A percentile compares a stretch with the other conserved stretches of the same genome.
These are phyloP conservation scores for Diadophis punctatus DNA, from an alignment of 2,113 vertebrate genomes.

Conservation along the genomic window DNA sequence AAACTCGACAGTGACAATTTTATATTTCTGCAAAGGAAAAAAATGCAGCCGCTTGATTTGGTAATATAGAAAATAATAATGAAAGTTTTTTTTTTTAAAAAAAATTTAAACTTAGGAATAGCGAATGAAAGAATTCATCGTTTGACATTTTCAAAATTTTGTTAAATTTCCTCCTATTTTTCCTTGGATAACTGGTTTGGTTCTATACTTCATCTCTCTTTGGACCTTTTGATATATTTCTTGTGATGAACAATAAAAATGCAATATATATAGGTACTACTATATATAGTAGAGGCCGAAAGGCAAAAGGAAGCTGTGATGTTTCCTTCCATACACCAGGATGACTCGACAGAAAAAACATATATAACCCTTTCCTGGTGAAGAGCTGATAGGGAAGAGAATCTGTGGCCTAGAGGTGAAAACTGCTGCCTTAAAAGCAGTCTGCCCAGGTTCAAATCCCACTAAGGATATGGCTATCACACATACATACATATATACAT, in stretches of 20 bases:
- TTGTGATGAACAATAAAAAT: constrained; percentile 51
- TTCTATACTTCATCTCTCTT: constrained; percentile 41
- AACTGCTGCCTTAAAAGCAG: too few relatives aligned
- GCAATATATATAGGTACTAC: constrained; percentile 9
- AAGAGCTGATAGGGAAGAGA: too few relatives aligned
- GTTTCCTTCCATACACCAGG: too few relatives aligned
- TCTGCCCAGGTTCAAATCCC: too few relatives aligned
- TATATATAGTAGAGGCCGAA: too few relatives aligned
- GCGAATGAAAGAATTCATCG: neutral
- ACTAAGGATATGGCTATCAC: too few relatives aligned
- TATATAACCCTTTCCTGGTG: too few relatives aligned
- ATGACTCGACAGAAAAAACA: too few relatives aligned
- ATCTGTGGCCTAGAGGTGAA: too few relatives aligned
- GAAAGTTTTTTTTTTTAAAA: constrained; percentile 13
- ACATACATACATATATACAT: too few relatives aligned
- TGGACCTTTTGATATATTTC: constrained; percentile 59
- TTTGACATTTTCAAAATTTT: constrained; percentile 17
- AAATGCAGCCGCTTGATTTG: neutral
- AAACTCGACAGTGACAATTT: too few relatives aligned
- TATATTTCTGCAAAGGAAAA: constrained; percentile 21
- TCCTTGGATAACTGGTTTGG: constrained; percentile 39
- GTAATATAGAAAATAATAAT: constrained; percentile 37
- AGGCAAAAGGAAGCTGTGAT: too few relatives aligned
- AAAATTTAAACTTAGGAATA: neutral
- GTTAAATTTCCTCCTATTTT: neutral